Percentiles rank a stretch among this genome's conserved stretches.
Conservation (phyloP, 2,113 vertebrate genomes). For the Scomber colias region DNA sequence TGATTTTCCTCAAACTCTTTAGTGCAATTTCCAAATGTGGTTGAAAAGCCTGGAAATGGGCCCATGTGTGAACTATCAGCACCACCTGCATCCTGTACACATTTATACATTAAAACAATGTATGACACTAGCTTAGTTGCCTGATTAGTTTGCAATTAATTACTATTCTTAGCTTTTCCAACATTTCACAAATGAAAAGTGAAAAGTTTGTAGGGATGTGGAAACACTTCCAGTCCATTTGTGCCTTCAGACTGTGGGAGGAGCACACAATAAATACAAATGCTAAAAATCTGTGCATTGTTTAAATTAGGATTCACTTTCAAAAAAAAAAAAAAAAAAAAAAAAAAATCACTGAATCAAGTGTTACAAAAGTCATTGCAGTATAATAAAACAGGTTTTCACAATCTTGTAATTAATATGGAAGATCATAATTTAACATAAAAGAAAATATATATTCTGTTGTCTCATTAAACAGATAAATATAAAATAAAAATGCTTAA, state of each 20-base stretch:
- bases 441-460: conserved; percentile 95
- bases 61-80: background rate
- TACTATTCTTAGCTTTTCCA: background rate
- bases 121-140: background rate
- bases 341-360: conserved; percentile 75
- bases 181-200: background rate
- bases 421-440: conserved; percentile 96
- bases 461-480: conserved; percentile 95
- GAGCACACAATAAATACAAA: conserved; percentile 86
- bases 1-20: background rate
- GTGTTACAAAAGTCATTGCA: conserved; percentile 89
- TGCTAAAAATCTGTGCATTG: conserved; percentile 78
- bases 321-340: conserved; percentile 85
- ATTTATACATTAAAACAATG: background rate
- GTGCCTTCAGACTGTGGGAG: background rate
- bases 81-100: background rate
- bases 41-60: background rate
- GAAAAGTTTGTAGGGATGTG: background rate
- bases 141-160: background rate
- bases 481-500: conserved; percentile 92
- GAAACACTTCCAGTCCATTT: background rate
- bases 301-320: conserved; percentile 94
- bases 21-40: conserved; percentile 7
- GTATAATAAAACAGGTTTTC: conserved; percentile 88
- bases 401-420: conserved; percentile 94